These are phyloP conservation scores for Protomyctophum bolini DNA, from an alignment of 2,113 vertebrate genomes.

Conservation along the genomic window DNA sequence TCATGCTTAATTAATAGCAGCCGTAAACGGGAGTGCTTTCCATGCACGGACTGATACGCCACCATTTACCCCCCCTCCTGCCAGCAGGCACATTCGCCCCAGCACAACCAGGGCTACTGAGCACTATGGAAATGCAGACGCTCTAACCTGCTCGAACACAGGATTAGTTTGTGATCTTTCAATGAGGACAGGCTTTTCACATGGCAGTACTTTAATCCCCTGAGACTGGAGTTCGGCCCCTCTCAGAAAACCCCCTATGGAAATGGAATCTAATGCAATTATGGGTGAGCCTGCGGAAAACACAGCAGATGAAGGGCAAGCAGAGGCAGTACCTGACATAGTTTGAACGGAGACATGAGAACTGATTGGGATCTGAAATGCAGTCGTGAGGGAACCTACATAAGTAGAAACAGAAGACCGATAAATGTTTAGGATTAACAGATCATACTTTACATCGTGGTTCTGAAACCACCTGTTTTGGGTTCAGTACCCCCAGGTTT, in stretches of 20 bases:
- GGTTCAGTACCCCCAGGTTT: too few species aligned
- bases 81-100: slow-evolving; percentile 58
- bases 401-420: slow-evolving; percentile 13
- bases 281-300: slow-evolving; percentile 48
- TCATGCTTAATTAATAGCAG: slow-evolving; percentile 78
- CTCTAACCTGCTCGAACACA: slow-evolving; percentile 64
- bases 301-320: slow-evolving; percentile 51
- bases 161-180: slow-evolving; percentile 70
- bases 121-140: slow-evolving; percentile 54
- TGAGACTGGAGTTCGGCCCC: slow-evolving; percentile 39
- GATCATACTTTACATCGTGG: too few species aligned
- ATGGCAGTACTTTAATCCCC: slow-evolving; percentile 63
- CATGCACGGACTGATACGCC: slow-evolving; percentile 63
- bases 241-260: slow-evolving; percentile 45
- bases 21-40: slow-evolving; percentile 62
- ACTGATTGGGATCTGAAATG: slow-evolving; percentile 43
- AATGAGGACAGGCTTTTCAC: slow-evolving; percentile 58
- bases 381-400: slow-evolving; percentile 13
- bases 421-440: slow-evolving; percentile 49
- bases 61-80: slow-evolving; percentile 56
- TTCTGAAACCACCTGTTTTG: too few species aligned
- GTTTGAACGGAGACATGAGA: slow-evolving; percentile 38
- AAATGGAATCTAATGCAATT: slow-evolving; percentile 66
- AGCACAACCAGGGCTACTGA: slow-evolving; percentile 42
- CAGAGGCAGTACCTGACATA: slow-evolving; percentile 34